Evolutionary conservation across 2,113 vertebrate genomes (phyloP), one percentile per base, ranked within the genome.

Genomic region (Sinocyclocheilus grahami): DNA sequence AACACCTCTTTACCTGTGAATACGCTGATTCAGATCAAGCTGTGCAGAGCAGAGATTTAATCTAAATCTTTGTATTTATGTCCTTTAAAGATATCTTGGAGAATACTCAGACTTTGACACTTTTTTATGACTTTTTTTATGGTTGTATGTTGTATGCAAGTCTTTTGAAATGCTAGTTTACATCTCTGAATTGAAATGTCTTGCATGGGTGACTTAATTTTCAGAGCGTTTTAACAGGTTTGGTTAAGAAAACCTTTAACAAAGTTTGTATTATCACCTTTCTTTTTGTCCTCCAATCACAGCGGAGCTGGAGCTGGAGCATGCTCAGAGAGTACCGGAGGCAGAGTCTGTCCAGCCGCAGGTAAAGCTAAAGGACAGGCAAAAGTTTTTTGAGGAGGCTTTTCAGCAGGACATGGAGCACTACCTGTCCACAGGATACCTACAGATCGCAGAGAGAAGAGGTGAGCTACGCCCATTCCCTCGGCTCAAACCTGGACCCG

Each of bases 321-420:
- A 97, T n/a, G 88, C 95, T 3, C 96, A 96, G 95, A 96, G 96
- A 88, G 96, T 96, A 27, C 92, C 95, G 4, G 97, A 97, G 13
- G 94, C 95, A 79, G 98, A 98, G 75, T 95, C 96, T 39, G 94
- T 93, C 22, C 97, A 96, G 83, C 96, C 89, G n/a, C 94, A 98
- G 89, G 92, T 96, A 92, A 99, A 98, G 93, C 94, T 98, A 82
- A 98, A 97, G 90, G 98, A 99, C 53, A 95, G 97, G 60, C 98
- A 99, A 94, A 98, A 97, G 94, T 97, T 97, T 90, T 98, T 99
- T 48, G 98, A 99, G 92, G 98, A 99, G 89, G 97, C 97, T 60
- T 99, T 99, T 90, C 98, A 99, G 93, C 98, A 99, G 91, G 98
- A 99, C 91, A 97, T 99, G 98, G 98, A 99, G 87, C 98, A 99